Percentiles rank a stretch among this genome's conserved stretches.
Conservation (phyloP, 2,797 vertebrate genomes). For the Pseudopleuronectes americanus region DNA sequence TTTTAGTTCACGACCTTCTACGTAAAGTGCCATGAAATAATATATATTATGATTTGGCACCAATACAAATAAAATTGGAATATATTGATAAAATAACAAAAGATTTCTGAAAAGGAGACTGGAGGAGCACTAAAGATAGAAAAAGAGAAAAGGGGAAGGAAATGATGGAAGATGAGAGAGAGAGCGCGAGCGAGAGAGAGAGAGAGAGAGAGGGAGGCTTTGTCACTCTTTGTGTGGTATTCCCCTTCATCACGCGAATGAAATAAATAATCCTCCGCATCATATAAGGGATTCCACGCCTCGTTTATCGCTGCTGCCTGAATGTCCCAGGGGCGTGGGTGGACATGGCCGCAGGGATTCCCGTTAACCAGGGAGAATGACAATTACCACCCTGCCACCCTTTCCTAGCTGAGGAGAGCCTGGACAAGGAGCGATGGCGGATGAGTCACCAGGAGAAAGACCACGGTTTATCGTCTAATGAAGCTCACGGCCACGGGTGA, state of each 20-base stretch:
- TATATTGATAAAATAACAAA: neutral
- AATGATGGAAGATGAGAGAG: conserved; percentile 6
- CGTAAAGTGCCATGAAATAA: too few species aligned
- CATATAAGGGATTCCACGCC: conserved; percentile 55
- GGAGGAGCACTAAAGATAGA: neutral
- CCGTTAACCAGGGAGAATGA: conserved; percentile 65
- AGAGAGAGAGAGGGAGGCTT: neutral
- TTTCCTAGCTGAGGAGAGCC: conserved; percentile 31
- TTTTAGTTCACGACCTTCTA: too few species aligned
- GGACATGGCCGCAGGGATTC: conserved; percentile 68
- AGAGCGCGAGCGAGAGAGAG: neutral
- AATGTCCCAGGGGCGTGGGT: conserved; percentile 69
- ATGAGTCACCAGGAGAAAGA: conserved; percentile 67
- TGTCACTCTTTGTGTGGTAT: conserved; percentile 14
- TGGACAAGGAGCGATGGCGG: conserved; percentile 19
- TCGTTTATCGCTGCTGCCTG: conserved; percentile 63
- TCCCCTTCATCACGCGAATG: conserved; percentile 9
- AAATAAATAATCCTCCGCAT: conserved; percentile 60
- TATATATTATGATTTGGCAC: too few species aligned
- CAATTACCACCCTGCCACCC: conserved; percentile 69
- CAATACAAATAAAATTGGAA: neutral
- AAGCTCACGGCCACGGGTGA: conserved; percentile 51
- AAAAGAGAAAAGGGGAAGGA: neutral
- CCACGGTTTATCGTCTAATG: conserved; percentile 50
- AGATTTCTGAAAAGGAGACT: conserved; percentile 6